Conservation (phyloP, 2,797 vertebrate species). For the Eulemur mongoz region DNA sequence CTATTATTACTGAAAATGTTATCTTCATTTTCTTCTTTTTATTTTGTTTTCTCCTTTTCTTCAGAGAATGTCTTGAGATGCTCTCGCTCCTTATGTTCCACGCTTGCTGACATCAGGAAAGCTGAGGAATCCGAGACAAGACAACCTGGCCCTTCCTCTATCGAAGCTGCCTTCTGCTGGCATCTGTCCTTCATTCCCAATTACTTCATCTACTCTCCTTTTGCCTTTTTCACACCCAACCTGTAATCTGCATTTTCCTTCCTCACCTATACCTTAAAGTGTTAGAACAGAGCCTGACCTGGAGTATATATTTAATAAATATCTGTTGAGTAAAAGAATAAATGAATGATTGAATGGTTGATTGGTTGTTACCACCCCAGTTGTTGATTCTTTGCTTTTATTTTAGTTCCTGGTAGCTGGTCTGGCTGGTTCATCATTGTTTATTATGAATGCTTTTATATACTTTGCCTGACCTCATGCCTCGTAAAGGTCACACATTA, state of each 20-base stretch:
- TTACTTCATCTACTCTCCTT: neutral
- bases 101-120: neutral
- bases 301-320: neutral
- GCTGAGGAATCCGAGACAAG: neutral
- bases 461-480: neutral
- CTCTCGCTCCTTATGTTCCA: neutral
- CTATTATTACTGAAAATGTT: neutral
- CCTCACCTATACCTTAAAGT: neutral
- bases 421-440: neutral
- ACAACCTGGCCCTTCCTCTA: neutral
- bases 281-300: neutral
- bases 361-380: neutral
- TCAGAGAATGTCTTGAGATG: neutral
- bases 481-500: neutral
- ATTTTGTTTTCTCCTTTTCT: neutral
- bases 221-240: neutral
- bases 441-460: neutral
- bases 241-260: neutral
- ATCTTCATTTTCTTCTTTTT: neutral
- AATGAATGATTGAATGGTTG: neutral
- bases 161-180: neutral
- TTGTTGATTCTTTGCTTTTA: slow-evolving; percentile 17
- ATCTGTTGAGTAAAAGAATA: neutral
- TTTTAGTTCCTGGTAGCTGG: neutral
- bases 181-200: neutral